Evolutionary conservation across 2,797 vertebrate species (phyloP).

Genomic region (Diglossa cyanea): DNA sequence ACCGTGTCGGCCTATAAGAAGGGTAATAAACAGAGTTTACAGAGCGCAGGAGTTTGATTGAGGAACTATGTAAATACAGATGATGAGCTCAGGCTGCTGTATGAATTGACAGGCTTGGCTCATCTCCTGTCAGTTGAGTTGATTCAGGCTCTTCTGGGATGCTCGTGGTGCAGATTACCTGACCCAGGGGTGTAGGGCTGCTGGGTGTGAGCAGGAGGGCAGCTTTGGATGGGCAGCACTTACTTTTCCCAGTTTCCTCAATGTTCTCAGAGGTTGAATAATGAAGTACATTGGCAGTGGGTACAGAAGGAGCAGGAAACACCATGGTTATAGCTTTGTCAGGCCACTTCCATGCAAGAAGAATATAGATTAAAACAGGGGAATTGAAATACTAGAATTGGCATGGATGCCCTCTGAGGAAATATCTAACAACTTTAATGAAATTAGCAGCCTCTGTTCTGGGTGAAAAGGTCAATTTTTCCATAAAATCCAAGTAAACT

Average conservation of each 20-base stretch:
- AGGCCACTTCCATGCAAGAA: background rate
- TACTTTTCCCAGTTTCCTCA: background rate
- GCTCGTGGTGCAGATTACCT: constrained; percentile 35
- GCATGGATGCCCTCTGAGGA: constrained; percentile 4
- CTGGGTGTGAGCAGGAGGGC: background rate
- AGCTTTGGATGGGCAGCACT: background rate
- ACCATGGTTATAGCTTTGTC: background rate
- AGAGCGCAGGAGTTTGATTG: constrained; percentile 31
- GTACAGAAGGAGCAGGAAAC: background rate
- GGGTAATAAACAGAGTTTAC: constrained; percentile 42
- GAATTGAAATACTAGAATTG: constrained; percentile 52
- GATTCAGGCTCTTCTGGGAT: constrained; percentile 54
- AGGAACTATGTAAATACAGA: constrained; percentile 41
- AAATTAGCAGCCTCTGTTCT: constrained; percentile 66
- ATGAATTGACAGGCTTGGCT: constrained; percentile 30
- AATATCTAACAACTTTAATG: constrained; percentile 64
- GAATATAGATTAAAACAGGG: constrained; percentile 29
- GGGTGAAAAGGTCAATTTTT: constrained; percentile 68
- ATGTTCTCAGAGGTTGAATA: background rate
- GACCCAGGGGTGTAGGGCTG: background rate
- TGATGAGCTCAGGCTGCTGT: constrained; percentile 19
- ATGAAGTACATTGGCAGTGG: background rate
- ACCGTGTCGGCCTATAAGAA: background rate
- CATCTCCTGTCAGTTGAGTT: background rate
- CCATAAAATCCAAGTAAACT: constrained; percentile 60